These are phyloP conservation scores for Acanthosepion lycidas DNA, from an alignment of 2,888 invertebrate genomes.

Conservation along the genomic window DNA sequence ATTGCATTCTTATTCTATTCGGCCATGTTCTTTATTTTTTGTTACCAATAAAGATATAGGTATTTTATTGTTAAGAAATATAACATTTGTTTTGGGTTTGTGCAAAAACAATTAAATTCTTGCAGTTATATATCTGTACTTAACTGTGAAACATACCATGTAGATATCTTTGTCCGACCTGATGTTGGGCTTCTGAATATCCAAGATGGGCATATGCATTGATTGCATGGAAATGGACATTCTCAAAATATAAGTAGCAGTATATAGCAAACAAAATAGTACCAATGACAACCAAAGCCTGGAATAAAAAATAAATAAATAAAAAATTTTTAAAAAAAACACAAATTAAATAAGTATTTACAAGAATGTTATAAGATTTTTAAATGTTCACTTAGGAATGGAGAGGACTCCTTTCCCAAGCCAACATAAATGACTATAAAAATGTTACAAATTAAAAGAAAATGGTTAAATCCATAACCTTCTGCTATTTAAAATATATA, in stretches of 20 bases:
- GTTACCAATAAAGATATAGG: no score
- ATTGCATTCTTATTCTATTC: no score
- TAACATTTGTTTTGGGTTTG: not conserved
- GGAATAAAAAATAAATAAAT: constrained; percentile 52
- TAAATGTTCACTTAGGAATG: not conserved
- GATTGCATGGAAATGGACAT: constrained; percentile 75
- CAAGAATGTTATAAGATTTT: not conserved
- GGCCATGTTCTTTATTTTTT: no score
- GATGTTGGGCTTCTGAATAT: constrained; percentile 75
- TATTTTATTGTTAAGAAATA: no score
- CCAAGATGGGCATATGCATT: constrained; percentile 76
- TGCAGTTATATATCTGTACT: not conserved
- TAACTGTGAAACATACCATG: constrained; percentile 66
- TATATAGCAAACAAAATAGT: constrained; percentile 69
- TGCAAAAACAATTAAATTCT: no score
- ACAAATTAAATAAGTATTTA: not conserved
- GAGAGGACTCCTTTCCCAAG: no score
- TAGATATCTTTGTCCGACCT: constrained; percentile 75
- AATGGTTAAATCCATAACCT: no score
- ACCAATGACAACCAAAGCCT: constrained; percentile 60
- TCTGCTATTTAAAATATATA: no score
- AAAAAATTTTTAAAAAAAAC: no score
- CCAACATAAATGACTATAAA: no score
- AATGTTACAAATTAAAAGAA: no score
- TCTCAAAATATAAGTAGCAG: constrained; percentile 75